Evolutionary conservation across 2,888 invertebrate species (phyloP).

Genomic region (Agonopterix alstromeriana): DNA sequence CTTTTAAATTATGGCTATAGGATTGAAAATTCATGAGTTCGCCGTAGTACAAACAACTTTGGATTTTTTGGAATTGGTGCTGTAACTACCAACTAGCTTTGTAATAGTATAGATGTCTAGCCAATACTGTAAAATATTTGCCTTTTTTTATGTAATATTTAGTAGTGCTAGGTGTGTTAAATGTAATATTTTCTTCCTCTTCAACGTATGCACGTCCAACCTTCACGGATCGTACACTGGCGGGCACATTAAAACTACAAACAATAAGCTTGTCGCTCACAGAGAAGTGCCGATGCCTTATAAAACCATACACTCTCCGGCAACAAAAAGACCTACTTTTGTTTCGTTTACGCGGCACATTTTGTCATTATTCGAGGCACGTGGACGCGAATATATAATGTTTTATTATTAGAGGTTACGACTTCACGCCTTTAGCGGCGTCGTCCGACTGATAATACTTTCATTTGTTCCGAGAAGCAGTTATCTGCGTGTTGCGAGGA

Average conservation of each 20-base stretch:
- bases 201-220: conserved; percentile 5
- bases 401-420: conserved; percentile 69
- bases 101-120: no score
- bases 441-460: conserved; percentile 63
- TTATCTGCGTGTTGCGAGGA: conserved; percentile 34
- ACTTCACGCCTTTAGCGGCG: conserved; percentile 68
- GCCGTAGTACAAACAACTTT: no score
- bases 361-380: conserved; percentile 68
- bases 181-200: no score
- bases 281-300: conserved; percentile 59
- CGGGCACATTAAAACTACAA: conserved; percentile 17
- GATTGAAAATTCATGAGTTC: no score
- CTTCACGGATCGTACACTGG: conserved; percentile 1
- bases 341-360: conserved; percentile 55
- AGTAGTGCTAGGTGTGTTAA: no score
- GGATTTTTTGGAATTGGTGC: no score
- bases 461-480: conserved; percentile 66
- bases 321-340: conserved; percentile 60
- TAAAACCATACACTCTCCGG: conserved; percentile 35
- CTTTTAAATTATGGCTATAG: no score
- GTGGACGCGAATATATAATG: conserved; percentile 73
- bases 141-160: no score
- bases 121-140: no score
- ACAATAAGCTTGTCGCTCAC: conserved; percentile 21
- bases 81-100: no score